Percentiles rank a stretch among this genome's conserved stretches.
phyloP scores from a whole-genome alignment of 30 jellyfish, hydroid and myxozoan species.

The Hydractinia echinata region DNA sequence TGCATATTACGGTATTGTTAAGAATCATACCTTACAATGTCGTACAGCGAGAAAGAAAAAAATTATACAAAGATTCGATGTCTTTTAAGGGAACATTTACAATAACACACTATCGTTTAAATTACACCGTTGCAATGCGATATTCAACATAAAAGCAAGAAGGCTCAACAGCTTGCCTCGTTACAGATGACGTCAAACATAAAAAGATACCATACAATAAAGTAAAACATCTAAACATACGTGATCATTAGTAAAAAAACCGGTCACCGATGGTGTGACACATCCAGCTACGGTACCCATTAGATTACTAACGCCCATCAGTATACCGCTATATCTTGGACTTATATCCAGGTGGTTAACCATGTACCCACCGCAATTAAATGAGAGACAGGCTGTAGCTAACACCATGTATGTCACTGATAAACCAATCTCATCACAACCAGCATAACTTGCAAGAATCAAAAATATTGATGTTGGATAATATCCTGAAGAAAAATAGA shows the following conservation, averaged over 20 bases:
- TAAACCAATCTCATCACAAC: conserved; percentile 45
- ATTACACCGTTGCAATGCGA: too few species aligned
- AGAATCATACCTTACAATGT: too few species aligned
- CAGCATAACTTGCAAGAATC: conserved; percentile 27
- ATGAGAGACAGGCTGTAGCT: conserved; percentile 23
- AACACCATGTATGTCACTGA: conserved; percentile 39
- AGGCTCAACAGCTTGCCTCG: too few species aligned
- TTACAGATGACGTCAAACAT: background rate
- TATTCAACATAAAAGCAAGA: too few species aligned
- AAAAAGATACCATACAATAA: conserved; percentile 36
- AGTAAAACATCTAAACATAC: conserved; percentile 2
- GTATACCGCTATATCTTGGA: conserved; percentile 26
- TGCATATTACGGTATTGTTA: too few species aligned
- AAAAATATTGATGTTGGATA: conserved; percentile 38
- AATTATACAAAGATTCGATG: too few species aligned
- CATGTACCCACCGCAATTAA: conserved; percentile 12
- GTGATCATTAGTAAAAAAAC: conserved; percentile 26
- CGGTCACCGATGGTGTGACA: conserved; percentile 33
- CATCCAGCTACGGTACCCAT: conserved; percentile 44
- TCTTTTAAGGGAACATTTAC: too few species aligned
- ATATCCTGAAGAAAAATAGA: conserved; percentile 22
- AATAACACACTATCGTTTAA: too few species aligned
- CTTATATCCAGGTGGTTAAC: conserved; percentile 37
- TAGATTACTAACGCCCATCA: conserved; percentile 21
- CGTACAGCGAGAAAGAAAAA: too few species aligned